Percentiles rank a stretch among this genome's conserved stretches.
Evolutionary conservation across 1,140 invertebrate genomes (phyloP).

Genomic region (Thaumetopoea pityocampa): DNA sequence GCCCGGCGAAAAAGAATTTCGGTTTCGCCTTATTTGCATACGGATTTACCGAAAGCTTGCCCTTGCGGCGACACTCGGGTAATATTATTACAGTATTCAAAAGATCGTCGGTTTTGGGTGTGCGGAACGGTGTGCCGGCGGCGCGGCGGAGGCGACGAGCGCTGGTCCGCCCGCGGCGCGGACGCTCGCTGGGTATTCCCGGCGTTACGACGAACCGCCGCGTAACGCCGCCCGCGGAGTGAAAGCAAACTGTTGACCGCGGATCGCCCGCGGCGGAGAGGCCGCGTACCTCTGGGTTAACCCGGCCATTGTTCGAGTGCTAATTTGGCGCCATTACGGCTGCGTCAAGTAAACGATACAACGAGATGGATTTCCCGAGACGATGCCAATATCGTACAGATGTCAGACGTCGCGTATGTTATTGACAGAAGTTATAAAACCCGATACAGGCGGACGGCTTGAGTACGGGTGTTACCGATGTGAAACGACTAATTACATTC

Average conservation of each 20-base stretch:
- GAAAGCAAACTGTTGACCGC: constrained; percentile 28
- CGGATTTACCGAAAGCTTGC: constrained; percentile 34
- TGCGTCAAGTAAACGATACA: constrained; percentile 14
- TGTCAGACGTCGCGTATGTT: constrained; percentile 3
- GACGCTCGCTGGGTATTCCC: constrained; percentile 27
- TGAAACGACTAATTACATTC: too few relatives aligned
- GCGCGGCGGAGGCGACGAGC: not conserved
- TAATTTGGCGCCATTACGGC: constrained; percentile 19
- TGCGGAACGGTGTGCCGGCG: not conserved
- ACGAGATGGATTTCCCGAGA: constrained; percentile 20
- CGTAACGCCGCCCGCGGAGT: constrained; percentile 23
- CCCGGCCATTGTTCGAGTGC: constrained; percentile 22
- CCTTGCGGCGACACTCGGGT: constrained; percentile 11
- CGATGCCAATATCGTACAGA: constrained; percentile 14
- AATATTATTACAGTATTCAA: not conserved
- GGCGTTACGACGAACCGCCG: constrained; percentile 16
- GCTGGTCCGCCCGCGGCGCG: constrained; percentile 2
- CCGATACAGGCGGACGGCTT: too few relatives aligned
- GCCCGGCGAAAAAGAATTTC: constrained; percentile 13
- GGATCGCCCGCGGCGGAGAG: constrained; percentile 10
- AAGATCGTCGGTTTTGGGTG: not conserved
- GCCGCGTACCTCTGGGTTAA: constrained; percentile 21
- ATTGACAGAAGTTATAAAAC: too few relatives aligned
- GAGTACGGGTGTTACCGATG: too few relatives aligned
- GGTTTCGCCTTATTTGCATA: constrained; percentile 31